Base-by-base conservation (phyloP, 2,797 vertebrate species). In the Macroramphosus scolopax region DNA sequence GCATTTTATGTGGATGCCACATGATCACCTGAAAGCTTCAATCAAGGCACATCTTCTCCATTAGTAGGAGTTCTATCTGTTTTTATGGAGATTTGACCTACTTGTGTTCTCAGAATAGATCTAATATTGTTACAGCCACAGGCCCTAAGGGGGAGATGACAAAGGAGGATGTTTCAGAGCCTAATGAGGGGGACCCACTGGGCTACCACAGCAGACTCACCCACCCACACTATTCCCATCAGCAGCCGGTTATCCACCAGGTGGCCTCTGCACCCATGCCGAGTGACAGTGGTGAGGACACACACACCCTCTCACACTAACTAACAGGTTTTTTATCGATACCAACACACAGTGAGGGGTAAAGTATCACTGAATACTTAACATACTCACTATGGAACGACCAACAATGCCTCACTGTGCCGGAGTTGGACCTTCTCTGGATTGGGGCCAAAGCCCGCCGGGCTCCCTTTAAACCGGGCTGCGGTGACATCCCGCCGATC, bases 231-330 rank as follows among this genome's bases (percentile, higher is more conserved):
- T 86, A 89, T 38, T 50, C 80, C 62, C 86, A 88, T 24, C 84
- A 83, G 61, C 83, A 85, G 2, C 82, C 93, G 0, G 86, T 95
- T 36, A 91, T 92, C 54, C 95, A 97, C 85, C 95, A 92, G 63
- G 92, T 98, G 82, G 92, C 94, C 41, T 94, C 95, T 36, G 95
- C 93, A 64, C 96, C 96, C 16, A 96, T 97, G 93, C 95, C 96
- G 84, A 90, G 85, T 6, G 94, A 98, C 80, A 95, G 92, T 13
- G 95, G 96, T 96, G 89, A 89, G 90, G 20, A 29, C 14, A 34
- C 13, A 1, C 39, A 35, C 9, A 44, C 39, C 52, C 7, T 50
- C 12, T 32, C 30, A 34, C 14, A 9, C 13, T 17, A 22, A 22
- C 20, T n/a, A n/a, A n/a, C n/a, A n/a, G n/a, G n/a, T n/a, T n/a